These are phyloP conservation scores for Bergia sp. DNA, from an alignment of 92 coral and sea anemone genomes.

Conservation along the genomic window DNA sequence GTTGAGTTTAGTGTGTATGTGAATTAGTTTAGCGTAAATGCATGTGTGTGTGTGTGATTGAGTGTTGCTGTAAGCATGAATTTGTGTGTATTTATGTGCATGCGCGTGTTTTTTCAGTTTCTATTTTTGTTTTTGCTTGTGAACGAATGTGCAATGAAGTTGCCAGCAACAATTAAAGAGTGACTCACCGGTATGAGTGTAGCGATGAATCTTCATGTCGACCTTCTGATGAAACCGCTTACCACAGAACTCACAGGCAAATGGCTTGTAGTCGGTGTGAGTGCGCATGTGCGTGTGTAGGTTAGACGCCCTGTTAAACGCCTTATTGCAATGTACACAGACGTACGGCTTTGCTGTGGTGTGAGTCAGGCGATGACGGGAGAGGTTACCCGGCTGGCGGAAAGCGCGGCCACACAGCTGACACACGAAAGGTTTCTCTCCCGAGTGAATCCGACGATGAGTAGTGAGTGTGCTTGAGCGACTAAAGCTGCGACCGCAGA, in stretches of 20 bases:
- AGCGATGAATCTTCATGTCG: conserved; percentile 92
- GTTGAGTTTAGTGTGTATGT: too few relatives aligned
- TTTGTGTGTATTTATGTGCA: too few relatives aligned
- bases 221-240: conserved; percentile 96
- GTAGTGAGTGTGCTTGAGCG: conserved; percentile 81
- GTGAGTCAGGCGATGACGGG: conserved; percentile 83
- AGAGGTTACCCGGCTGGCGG: conserved; percentile 78
- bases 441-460: conserved; percentile 76
- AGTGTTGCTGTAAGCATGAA: too few relatives aligned
- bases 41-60: too few relatives aligned
- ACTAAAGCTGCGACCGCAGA: conserved; percentile 76
- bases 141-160: too few relatives aligned
- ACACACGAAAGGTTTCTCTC: conserved; percentile 78
- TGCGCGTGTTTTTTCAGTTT: too few relatives aligned
- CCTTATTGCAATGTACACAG: conserved; percentile 87
- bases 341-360: conserved; percentile 84
- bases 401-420: conserved; percentile 80
- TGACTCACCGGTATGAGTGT: conserved; percentile 61
- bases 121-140: too few relatives aligned
- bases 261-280: conserved; percentile 89
- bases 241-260: conserved; percentile 86
- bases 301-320: conserved; percentile 94
- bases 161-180: background rate
- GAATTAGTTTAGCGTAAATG: too few relatives aligned
- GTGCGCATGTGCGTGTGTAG: conserved; percentile 96